Conservation (phyloP, 2,113 vertebrate species). For the Phaethon lepturus region DNA sequence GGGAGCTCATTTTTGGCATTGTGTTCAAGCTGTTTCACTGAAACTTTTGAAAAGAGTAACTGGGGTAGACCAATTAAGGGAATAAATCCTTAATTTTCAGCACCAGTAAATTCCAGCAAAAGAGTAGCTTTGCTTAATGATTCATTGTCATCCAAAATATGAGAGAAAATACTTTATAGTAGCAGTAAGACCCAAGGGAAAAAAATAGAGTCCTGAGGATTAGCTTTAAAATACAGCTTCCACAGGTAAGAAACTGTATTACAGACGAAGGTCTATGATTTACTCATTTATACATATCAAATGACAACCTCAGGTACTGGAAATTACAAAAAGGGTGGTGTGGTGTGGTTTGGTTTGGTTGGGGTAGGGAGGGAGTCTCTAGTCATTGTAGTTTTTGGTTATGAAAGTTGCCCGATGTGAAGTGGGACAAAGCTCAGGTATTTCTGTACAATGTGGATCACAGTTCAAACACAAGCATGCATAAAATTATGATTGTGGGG, state of each 20-base stretch:
- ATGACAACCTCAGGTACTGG: accelerated
- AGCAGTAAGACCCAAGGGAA: background rate
- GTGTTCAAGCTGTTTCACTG: background rate
- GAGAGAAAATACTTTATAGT: background rate
- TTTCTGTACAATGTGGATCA: background rate
- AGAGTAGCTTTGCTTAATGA: background rate
- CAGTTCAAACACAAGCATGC: background rate
- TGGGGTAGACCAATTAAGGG: background rate
- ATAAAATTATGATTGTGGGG: background rate
- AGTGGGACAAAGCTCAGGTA: background rate
- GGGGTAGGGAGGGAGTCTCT: background rate
- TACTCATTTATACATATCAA: background rate
- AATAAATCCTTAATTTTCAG: background rate
- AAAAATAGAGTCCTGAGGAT: background rate
- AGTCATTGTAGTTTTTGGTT: background rate
- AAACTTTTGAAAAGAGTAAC: background rate
- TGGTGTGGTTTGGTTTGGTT: background rate
- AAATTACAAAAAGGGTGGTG: background rate
- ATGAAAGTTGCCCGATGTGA: background rate
- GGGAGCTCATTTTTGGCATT: background rate
- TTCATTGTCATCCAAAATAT: background rate
- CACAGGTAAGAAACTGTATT: background rate
- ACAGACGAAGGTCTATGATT: background rate
- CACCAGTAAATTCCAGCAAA: background rate
- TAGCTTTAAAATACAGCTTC: background rate